Evolutionary conservation across 2,113 vertebrate species (phyloP), one percentile per base, ranked within the genome.

Genomic region (Mohoua ochrocephala): DNA sequence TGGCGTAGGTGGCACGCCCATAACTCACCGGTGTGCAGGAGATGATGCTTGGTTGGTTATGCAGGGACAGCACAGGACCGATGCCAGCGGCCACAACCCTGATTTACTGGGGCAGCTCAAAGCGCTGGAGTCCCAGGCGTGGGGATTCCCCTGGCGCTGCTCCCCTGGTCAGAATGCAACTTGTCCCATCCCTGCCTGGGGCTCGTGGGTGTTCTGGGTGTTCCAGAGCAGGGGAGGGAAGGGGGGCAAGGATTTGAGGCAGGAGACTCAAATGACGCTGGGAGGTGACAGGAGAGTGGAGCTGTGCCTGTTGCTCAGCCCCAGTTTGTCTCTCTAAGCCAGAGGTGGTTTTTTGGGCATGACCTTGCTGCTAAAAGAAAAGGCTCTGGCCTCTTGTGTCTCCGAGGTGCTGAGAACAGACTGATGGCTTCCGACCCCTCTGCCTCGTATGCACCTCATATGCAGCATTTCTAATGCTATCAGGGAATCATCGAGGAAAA

Each of bases 141-240:
- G 2, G 28, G 23, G 35, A 19, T 30, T 49, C 20, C 16, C 31
- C 26, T 2, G 1, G 75, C 2, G 41, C 57, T 65, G 33, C 33
- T 67, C 3, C 35, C 24, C 54, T 45, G 73, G 9, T 10, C 26
- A 39, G 68, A 11, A 3, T 22, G 13, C 1, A 2, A 9, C 6
- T 13, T 7, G 13, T 28, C 13, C 37, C 21, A 1, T 21, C 50
- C 50, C 41, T 60, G 49, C 44, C 60, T 1, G 2, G 41, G 41
- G 22, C n/a, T 78, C 2, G 0, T 2, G 31, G 1, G 3, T 13
- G 18, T 18, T 28, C 22, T 0, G 2, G 19, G 11, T 7, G 22
- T 52, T 16, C 24, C 1, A 10, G 41, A 56, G 68, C 49, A 31
- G 44, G 63, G 31, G n/a, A 0, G 1, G 30, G 61, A 50, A 39